Evolutionary conservation across 2,888 invertebrate genomes (phyloP), one percentile per base, ranked within the genome.

Genomic region (Ectemnius cavifrons): DNA sequence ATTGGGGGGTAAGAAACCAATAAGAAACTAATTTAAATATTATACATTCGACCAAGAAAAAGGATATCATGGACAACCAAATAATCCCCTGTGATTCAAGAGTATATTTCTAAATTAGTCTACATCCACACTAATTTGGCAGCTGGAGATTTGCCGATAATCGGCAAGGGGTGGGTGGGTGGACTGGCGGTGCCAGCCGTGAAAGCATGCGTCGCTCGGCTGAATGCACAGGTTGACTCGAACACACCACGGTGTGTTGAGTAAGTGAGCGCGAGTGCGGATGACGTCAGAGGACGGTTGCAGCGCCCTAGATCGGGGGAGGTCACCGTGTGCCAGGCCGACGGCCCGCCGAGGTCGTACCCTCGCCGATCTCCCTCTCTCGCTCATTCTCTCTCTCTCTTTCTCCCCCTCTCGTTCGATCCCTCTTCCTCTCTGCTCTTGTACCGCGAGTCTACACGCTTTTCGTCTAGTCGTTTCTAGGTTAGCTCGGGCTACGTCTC

Each of bases 281-380:
- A 89, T 90, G 89, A 90, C 90, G 90, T 90, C 89, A 90, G 87
- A 88, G 87, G 87, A 86, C 86, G 85, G 89, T 90, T 89, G 89
- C 89, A 90, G 89, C 89, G 90, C 89, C 91, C 91, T 90, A 91
- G 90, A 91, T 91, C 84, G 90, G 84, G 89, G 90, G 91, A 91
- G 91, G 91, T 91, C 91, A 91, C 88, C 87, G 88, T 88, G 87
- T 86, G 86, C 89, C 89, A 85, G 90, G 91, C 90, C 90, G 90
- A 90, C 88, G 91, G 89, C 90, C 91, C 88, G 86, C 78, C 91
- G 91, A 91, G 91, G 91, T 90, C 91, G 88, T 88, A 89, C 89
- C 89, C 90, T 89, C 84, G 52, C 52, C 52, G 11, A 37, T 52
- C 52, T 52, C 52, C 13, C 52, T 14, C 52, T 52, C 52, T 14